Evolutionary conservation across 2,888 invertebrate genomes (phyloP), one percentile per base, ranked within the genome.

Genomic region (Melanotus villosus): DNA sequence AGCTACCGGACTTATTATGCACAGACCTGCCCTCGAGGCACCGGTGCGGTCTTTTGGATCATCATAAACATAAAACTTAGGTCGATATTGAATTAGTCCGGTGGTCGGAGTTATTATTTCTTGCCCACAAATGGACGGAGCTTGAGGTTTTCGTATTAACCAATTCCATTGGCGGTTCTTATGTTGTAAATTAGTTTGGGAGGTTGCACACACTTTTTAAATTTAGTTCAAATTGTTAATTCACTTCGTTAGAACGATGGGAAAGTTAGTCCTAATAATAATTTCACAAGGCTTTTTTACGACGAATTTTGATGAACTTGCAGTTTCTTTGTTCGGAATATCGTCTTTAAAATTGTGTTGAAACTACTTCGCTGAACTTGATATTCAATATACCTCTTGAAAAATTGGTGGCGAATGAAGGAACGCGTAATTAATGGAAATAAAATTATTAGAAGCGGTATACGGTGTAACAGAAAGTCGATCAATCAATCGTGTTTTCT

Each of bases 1-100:
- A 38, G 65, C 65, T 65, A 65, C 65, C 57, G 65, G 54, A 65
- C 41, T 57, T 56, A 63, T 57, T 65, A 65, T 65, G 65, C 65
- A 57, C 19, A 36, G 57, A 6, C 14, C 12, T 41, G 54, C 64
- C 64, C 19, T 14, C 26, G 19, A 26, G 63, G 9, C 32, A 19
- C 10, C 36, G 52, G 30, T 43, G 63, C 63, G 63, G 63, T 30
- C 36, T 18, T 36, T 38, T 19, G 12, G 52, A 34, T 32, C 47
- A 32, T 43, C 38, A n/a, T 50, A 52, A 63, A 50, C 23, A 26
- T 32, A 21, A 23, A 43, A 1, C n/a, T 23, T 9, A 19, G 50
- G 32, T 32, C 52, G 52, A 30, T 57, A 38, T 57, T 23, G 57
- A 36, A 57, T 57, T 57, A 38, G 38, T 43, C 10, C 14, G 58